These are phyloP conservation scores for Malaclemys terrapin DNA, from an alignment of 2,113 vertebrate genomes.

Conservation along the genomic window DNA sequence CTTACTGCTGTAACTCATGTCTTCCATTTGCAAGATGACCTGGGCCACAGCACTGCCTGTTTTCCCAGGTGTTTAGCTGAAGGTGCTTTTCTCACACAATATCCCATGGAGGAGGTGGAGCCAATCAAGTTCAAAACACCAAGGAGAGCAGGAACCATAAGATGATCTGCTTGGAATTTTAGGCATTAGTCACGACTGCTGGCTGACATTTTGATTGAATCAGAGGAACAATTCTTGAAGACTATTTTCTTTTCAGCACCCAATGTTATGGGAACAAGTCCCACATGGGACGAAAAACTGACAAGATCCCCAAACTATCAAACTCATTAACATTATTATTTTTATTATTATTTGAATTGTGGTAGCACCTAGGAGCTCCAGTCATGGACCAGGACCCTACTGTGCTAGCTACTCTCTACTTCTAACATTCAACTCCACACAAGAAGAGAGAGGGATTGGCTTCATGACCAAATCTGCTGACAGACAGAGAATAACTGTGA, in stretches of 20 bases:
- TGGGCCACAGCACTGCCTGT: neutral
- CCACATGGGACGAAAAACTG: neutral
- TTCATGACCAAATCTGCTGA: neutral
- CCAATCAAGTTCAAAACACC: neutral
- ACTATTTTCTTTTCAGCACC: neutral
- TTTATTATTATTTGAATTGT: neutral
- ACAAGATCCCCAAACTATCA: neutral
- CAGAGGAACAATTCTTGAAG: neutral
- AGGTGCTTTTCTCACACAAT: neutral
- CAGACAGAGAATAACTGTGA: neutral
- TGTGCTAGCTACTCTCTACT: neutral
- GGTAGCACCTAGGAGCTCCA: neutral
- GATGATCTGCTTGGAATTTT: neutral
- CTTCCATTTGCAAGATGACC: neutral
- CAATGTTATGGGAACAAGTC: neutral
- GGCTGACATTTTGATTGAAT: neutral
- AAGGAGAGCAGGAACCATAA: neutral
- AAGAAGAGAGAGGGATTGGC: neutral
- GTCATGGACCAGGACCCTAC: neutral
- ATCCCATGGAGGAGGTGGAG: neutral
- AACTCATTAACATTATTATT: neutral
- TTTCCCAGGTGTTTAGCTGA: neutral
- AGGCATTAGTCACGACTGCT: neutral
- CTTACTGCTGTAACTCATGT: neutral
- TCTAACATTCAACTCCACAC: neutral